These are phyloP conservation scores for Xestobium rufovillosum DNA, from an alignment of 2,888 invertebrate species.

Conservation along the genomic window DNA sequence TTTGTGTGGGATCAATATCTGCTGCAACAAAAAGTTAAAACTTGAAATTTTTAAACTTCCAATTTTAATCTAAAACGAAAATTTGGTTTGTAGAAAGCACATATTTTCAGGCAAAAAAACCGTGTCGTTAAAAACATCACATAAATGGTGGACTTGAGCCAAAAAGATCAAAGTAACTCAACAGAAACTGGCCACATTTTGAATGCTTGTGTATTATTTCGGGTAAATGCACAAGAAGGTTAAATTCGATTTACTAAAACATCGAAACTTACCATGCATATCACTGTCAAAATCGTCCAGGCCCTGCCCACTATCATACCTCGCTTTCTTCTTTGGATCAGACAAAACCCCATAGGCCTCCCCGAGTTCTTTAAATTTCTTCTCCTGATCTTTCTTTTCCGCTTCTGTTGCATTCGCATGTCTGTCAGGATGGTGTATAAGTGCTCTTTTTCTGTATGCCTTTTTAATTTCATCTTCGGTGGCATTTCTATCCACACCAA, in stretches of 20 bases:
- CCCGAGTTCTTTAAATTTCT: constrained; percentile 92
- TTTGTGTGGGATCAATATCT: constrained; percentile 75
- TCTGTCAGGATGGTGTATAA: constrained; percentile 90
- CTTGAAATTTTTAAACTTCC: neutral
- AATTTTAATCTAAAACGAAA: no score
- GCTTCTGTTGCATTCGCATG: constrained; percentile 80
- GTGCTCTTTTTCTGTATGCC: constrained; percentile 84
- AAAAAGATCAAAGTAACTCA: no score
- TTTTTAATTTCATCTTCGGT: constrained; percentile 90
- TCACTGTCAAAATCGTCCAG: constrained; percentile 65
- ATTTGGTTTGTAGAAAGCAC: neutral
- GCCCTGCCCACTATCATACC: constrained; percentile 89
- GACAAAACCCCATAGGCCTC: constrained; percentile 90
- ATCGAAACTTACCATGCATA: constrained; percentile 42
- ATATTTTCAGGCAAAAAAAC: no score
- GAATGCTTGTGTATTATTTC: no score
- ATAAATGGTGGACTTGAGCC: no score
- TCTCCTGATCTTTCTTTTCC: constrained; percentile 86
- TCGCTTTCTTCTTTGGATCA: constrained; percentile 79
- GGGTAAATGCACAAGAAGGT: no score
- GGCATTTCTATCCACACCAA: constrained; percentile 76
- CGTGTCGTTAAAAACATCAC: no score
- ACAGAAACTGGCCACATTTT: no score
- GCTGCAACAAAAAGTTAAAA: constrained; percentile 41
- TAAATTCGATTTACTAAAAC: no score